Evolutionary conservation across 2,797 vertebrate species (phyloP).

Genomic region (Rhinatrema bivittatum): DNA sequence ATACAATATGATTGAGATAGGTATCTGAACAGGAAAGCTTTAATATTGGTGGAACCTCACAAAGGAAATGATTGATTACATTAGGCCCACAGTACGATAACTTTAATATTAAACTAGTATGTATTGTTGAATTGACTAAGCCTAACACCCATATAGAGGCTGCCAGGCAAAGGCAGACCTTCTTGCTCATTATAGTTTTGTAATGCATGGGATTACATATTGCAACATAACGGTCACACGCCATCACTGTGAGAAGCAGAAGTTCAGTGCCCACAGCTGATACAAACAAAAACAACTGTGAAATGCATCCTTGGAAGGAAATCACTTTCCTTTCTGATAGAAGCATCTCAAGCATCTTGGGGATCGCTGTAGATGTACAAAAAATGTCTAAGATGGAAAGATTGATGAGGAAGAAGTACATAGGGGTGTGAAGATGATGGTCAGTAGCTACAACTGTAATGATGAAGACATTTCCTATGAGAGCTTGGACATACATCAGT

Average conservation of each 20-base stretch:
- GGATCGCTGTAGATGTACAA: slow-evolving; percentile 38
- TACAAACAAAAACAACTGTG: slow-evolving; percentile 37
- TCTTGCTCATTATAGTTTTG: too few species aligned
- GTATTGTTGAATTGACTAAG: slow-evolving; percentile 25
- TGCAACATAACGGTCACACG: too few species aligned
- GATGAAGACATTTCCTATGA: slow-evolving; percentile 30
- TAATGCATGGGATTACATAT: too few species aligned
- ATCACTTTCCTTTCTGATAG: slow-evolving; percentile 26
- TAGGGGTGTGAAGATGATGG: slow-evolving; percentile 42
- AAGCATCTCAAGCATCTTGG: slow-evolving; percentile 36
- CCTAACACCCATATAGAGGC: too few species aligned
- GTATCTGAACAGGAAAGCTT: too few species aligned
- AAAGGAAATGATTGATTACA: too few species aligned
- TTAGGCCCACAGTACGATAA: slow-evolving; percentile 20
- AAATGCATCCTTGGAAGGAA: slow-evolving; percentile 30
- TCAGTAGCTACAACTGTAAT: slow-evolving; percentile 22
- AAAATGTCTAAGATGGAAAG: slow-evolving; percentile 39
- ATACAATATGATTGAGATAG: too few species aligned
- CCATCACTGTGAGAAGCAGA: too few species aligned
- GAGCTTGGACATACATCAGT: slow-evolving; percentile 28
- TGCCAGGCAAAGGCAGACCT: too few species aligned
- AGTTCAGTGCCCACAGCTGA: too few species aligned
- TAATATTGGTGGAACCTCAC: too few species aligned
- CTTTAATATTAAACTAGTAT: slow-evolving; percentile 15
- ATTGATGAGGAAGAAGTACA: slow-evolving; percentile 31